A percentile compares a stretch with the other conserved stretches of the same genome.
Conservation (phyloP, 2,797 vertebrate genomes). For the Phrynocephalus forsythii region DNA sequence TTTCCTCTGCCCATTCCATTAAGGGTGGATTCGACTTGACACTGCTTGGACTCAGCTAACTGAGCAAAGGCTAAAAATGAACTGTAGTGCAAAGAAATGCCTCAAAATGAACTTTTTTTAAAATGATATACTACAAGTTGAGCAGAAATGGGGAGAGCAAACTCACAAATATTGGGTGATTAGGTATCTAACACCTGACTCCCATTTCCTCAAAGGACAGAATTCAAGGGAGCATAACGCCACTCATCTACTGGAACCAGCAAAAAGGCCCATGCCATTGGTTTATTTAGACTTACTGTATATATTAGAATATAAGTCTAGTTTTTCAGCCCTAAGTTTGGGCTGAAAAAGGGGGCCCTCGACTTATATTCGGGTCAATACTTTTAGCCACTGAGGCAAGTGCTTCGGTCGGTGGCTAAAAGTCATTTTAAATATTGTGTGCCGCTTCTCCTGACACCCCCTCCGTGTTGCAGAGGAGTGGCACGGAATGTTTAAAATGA, state of each 20-base stretch:
- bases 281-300: no score
- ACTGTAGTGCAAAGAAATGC: background rate
- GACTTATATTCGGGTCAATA: no score
- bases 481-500: no score
- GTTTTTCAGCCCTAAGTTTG: no score
- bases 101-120: slow-evolving; percentile 26
- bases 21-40: background rate
- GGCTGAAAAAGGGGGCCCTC: no score
- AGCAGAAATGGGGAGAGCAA: slow-evolving; percentile 8
- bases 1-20: background rate
- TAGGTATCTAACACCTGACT: slow-evolving; percentile 6
- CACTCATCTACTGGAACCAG: slow-evolving; percentile 14
- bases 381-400: no score
- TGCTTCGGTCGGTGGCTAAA: no score
- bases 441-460: no score
- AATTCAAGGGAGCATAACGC: slow-evolving; percentile 7
- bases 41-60: background rate
- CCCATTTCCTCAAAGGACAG: slow-evolving; percentile 28
- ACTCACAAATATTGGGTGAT: slow-evolving; percentile 23
- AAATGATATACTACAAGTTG: slow-evolving; percentile 36
- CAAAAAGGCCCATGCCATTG: no score
- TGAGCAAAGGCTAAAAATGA: background rate
- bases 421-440: no score
- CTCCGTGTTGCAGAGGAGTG: no score
- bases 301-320: no score